Conservation (phyloP, 2,113 vertebrate species). For the Nibea coibor region DNA sequence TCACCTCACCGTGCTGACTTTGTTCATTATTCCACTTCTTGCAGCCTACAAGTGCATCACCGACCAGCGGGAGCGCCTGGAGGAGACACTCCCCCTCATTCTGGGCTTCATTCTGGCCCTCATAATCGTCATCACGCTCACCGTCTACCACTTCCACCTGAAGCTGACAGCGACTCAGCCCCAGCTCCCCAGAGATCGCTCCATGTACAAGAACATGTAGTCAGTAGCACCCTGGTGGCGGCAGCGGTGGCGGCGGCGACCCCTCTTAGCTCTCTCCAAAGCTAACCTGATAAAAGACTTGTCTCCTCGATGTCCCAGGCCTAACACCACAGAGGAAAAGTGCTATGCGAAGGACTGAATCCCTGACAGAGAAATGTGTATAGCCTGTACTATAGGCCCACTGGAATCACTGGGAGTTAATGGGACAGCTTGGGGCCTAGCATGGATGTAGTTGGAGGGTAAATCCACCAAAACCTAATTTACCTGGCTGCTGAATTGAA, state of each 20-base stretch:
- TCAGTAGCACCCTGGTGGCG: neutral
- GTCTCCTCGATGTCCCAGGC: slow-evolving; percentile 43
- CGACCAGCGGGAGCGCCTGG: slow-evolving; percentile 93
- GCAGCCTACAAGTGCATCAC: slow-evolving; percentile 95
- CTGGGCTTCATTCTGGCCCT: slow-evolving; percentile 93
- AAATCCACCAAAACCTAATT: slow-evolving; percentile 47
- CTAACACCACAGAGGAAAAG: slow-evolving; percentile 45
- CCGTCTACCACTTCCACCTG: slow-evolving; percentile 95
- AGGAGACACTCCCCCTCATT: slow-evolving; percentile 94
- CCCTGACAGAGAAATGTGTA: slow-evolving; percentile 42
- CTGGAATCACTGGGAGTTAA: slow-evolving; percentile 40
- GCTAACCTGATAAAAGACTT: slow-evolving; percentile 55
- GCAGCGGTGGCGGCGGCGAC: neutral
- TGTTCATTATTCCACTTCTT: slow-evolving; percentile 47
- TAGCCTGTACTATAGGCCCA: slow-evolving; percentile 37
- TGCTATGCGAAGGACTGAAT: slow-evolving; percentile 23
- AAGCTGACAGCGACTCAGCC: slow-evolving; percentile 92
- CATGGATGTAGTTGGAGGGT: slow-evolving; percentile 53
- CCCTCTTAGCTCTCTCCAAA: slow-evolving; percentile 50
- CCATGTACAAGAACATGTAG: slow-evolving; percentile 99
- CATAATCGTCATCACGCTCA: slow-evolving; percentile 91
- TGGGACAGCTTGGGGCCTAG: slow-evolving; percentile 39
- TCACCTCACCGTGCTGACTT: neutral
- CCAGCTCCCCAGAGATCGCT: slow-evolving; percentile 93
- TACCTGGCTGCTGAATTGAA: slow-evolving; percentile 44